phyloP scores from a whole-genome alignment of 1,140 invertebrate species.

The Nylanderia fulva region DNA sequence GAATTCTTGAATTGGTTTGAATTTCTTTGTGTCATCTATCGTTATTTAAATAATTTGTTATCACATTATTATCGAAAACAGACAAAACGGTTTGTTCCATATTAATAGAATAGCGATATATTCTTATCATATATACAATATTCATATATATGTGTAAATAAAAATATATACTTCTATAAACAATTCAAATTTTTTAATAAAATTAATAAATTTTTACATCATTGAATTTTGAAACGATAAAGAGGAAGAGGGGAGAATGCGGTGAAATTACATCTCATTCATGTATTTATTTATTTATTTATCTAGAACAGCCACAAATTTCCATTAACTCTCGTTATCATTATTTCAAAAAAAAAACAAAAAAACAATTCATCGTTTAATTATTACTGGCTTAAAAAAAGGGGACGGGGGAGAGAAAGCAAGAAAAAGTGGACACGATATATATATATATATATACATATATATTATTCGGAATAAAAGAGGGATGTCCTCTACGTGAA shows the following conservation, averaged over 20 bases:
- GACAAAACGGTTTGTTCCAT: not conserved
- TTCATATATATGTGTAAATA: not conserved
- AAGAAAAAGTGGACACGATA: slow-evolving; percentile 53
- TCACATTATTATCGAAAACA: too few relatives aligned
- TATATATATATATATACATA: too few relatives aligned
- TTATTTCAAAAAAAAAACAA: too few relatives aligned
- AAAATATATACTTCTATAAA: not conserved
- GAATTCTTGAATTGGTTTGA: not conserved
- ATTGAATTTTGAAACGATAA: not conserved
- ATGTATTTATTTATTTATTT: slow-evolving; percentile 77
- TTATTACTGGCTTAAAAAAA: slow-evolving; percentile 78
- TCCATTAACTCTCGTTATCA: slow-evolving; percentile 67
- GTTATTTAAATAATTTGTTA: not conserved
- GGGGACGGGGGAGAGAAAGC: too few relatives aligned
- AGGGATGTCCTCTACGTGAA: slow-evolving; percentile 3
- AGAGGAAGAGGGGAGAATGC: not conserved
- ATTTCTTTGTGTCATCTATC: not conserved
- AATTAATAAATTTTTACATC: too few relatives aligned
- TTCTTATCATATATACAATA: not conserved
- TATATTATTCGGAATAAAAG: not conserved
- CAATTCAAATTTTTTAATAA: too few relatives aligned
- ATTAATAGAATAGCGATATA: not conserved
- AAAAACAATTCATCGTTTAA: slow-evolving; percentile 78
- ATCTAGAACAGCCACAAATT: slow-evolving; percentile 83
- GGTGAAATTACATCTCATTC: slow-evolving; percentile 46